phyloP scores from a whole-genome alignment of 2,888 invertebrate genomes.

The Spodoptera littoralis region DNA sequence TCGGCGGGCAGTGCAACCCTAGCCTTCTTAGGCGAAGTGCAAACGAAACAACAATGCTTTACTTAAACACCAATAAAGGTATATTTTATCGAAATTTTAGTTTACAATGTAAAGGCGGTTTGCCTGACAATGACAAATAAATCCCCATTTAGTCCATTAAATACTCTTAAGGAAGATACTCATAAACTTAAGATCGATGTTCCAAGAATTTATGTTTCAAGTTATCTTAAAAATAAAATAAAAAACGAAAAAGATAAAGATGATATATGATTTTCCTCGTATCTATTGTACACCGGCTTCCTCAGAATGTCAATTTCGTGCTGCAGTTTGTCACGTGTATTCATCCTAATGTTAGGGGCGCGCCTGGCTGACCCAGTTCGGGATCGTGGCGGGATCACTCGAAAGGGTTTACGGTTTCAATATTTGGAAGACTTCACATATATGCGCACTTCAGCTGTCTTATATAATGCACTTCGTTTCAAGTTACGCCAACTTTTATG shows the following conservation, averaged over 20 bases:
- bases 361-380: conserved; percentile 80
- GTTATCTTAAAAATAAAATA: not conserved
- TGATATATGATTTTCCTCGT: conserved; percentile 18
- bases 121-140: too few relatives aligned
- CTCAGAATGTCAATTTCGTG: conserved; percentile 29
- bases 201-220: not conserved
- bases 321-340: conserved; percentile 66
- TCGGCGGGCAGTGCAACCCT: conserved; percentile 33
- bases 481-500: conserved; percentile 52
- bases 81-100: too few relatives aligned
- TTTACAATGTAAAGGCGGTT: too few relatives aligned
- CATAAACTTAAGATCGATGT: too few relatives aligned
- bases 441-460: conserved; percentile 64
- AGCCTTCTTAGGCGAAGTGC: conserved; percentile 31
- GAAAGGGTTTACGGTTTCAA: conserved; percentile 85
- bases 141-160: too few relatives aligned
- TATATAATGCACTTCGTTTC: conserved; percentile 63
- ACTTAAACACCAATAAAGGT: too few relatives aligned
- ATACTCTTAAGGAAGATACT: too few relatives aligned
- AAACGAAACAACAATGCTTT: conserved; percentile 21
- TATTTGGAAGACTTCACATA: conserved; percentile 75
- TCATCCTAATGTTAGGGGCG: conserved; percentile 72
- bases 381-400: conserved; percentile 75
- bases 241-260: not conserved
- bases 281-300: conserved; percentile 21